These are phyloP conservation scores for Mimachlamys varia DNA, from an alignment of 2,888 invertebrate genomes.

Conservation along the genomic window DNA sequence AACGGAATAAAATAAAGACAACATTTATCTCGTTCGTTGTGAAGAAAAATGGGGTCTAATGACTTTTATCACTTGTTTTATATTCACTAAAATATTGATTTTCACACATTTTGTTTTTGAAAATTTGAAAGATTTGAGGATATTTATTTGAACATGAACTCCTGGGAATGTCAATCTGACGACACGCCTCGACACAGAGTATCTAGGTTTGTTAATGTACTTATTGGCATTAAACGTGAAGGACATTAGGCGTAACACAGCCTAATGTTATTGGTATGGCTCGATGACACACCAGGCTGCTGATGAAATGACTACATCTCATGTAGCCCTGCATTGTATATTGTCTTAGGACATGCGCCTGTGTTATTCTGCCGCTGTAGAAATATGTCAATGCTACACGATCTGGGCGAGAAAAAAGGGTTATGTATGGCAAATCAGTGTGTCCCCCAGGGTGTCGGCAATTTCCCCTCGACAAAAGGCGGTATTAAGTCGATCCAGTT, in stretches of 20 bases:
- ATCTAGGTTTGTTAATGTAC: no score
- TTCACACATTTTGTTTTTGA: background rate
- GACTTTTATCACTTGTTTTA: background rate
- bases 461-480: background rate
- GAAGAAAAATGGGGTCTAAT: background rate
- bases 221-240: background rate
- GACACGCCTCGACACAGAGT: no score
- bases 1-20: background rate
- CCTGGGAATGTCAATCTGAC: background rate
- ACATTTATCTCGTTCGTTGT: background rate
- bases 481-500: no score
- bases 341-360: background rate
- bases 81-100: background rate
- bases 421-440: background rate
- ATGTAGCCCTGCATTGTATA: background rate
- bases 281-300: background rate
- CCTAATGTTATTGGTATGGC: background rate
- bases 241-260: background rate
- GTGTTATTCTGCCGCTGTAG: background rate
- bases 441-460: background rate
- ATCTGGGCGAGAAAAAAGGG: no score
- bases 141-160: background rate
- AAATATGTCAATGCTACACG: no score
- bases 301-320: background rate
- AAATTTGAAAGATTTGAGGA: background rate